These are phyloP conservation scores for Lonchura striata DNA, from an alignment of 2,113 vertebrate genomes.

Conservation along the genomic window DNA sequence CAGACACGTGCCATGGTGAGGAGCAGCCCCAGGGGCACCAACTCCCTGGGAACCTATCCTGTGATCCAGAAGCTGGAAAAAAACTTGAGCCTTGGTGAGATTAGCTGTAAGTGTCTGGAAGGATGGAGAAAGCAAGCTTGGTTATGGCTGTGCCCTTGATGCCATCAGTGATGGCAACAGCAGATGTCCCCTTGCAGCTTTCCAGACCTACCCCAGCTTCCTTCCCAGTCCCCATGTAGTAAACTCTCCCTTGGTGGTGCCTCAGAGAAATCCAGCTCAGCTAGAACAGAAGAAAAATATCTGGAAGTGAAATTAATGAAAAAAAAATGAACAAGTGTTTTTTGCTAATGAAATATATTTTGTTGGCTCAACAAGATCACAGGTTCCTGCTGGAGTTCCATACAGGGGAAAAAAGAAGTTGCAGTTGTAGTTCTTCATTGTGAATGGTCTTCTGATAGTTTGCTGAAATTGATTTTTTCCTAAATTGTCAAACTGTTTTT, in stretches of 20 bases:
- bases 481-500: background rate
- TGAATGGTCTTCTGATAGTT: background rate
- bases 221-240: background rate
- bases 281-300: background rate
- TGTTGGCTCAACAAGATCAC: background rate
- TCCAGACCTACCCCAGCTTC: background rate
- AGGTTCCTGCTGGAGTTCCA: background rate
- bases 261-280: background rate
- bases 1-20: rapidly evolving
- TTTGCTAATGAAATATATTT: background rate
- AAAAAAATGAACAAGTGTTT: background rate
- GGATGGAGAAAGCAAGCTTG: background rate
- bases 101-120: background rate
- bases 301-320: background rate
- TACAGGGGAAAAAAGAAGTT: background rate
- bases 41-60: background rate
- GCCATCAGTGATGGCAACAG: background rate
- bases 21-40: background rate
- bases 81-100: background rate
- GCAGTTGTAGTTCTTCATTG: background rate
- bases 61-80: background rate
- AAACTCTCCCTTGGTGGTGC: background rate
- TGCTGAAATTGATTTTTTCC: background rate
- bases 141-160: background rate
- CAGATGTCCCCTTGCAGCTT: background rate